Conservation (phyloP, 2,888 invertebrate species). For the Zhuqinia jingwanae region DNA sequence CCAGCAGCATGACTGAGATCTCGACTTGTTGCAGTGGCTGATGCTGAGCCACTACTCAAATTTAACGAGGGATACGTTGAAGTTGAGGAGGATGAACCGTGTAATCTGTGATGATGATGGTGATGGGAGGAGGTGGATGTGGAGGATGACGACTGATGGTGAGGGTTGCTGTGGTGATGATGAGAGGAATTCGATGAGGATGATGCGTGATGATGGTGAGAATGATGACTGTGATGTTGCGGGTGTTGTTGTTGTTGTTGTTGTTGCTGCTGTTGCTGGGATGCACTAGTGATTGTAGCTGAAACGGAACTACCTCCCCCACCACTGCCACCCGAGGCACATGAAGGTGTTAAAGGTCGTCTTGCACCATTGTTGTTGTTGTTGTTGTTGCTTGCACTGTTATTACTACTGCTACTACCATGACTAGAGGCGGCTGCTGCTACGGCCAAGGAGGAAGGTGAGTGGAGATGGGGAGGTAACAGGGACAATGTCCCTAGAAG, state of each 20-base stretch:
- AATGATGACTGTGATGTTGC: slow-evolving; percentile 58
- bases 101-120: slow-evolving; percentile 31
- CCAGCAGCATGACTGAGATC: slow-evolving; percentile 62
- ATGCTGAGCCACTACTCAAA: slow-evolving; percentile 46
- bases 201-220: slow-evolving; percentile 49
- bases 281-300: slow-evolving; percentile 58
- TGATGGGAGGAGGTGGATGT: slow-evolving; percentile 33
- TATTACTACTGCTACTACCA: slow-evolving; percentile 19
- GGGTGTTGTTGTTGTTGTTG: slow-evolving; percentile 14
- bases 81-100: slow-evolving; percentile 15
- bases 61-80: slow-evolving; percentile 52
- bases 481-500: slow-evolving; percentile 47
- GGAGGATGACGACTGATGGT: slow-evolving; percentile 58
- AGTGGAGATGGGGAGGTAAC: slow-evolving; percentile 57
- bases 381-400: background rate
- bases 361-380: slow-evolving; percentile 62
- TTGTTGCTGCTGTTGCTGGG: slow-evolving; percentile 37
- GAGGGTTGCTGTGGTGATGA: slow-evolving; percentile 38
- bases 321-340: slow-evolving; percentile 56
- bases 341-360: slow-evolving; percentile 68
- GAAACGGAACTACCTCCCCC: slow-evolving; percentile 39
- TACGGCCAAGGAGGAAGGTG: slow-evolving; percentile 47
- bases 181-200: slow-evolving; percentile 13
- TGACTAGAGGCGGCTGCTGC: slow-evolving; percentile 59
- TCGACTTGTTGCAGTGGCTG: slow-evolving; percentile 63